These are phyloP conservation scores for Epistrophe grossulariae DNA, from an alignment of 2,888 invertebrate genomes.

Conservation along the genomic window DNA sequence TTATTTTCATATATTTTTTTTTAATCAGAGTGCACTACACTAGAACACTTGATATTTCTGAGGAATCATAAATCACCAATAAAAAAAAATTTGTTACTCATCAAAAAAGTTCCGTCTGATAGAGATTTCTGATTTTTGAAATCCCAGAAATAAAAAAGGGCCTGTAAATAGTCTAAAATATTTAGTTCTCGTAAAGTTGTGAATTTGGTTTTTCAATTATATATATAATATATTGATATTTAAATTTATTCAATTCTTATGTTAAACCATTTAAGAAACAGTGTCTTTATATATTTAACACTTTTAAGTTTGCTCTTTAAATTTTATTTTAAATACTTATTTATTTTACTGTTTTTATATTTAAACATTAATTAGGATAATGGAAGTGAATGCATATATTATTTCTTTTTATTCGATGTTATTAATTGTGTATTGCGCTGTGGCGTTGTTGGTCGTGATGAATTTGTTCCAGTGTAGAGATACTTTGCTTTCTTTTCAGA, in stretches of 20 bases:
- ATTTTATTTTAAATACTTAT: conserved; percentile 50
- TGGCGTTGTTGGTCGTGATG: conserved; percentile 93
- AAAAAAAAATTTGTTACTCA: background rate
- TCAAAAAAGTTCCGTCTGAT: background rate
- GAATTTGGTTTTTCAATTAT: conserved; percentile 23
- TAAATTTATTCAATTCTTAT: conserved; percentile 29
- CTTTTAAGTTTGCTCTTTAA: background rate
- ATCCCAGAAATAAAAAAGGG: background rate
- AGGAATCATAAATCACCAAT: background rate
- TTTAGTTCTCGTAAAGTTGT: conserved; percentile 43
- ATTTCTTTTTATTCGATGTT: conserved; percentile 84
- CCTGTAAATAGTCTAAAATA: conserved; percentile 5
- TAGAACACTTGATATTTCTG: conserved; percentile 3
- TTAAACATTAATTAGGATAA: conserved; percentile 80
- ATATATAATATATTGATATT: background rate
- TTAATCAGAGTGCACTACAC: conserved; percentile 5
- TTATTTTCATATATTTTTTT: conserved; percentile 6
- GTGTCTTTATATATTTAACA: conserved; percentile 3
- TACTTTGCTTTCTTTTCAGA: conserved; percentile 99
- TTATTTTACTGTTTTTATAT: conserved; percentile 58
- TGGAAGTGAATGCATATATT: conserved; percentile 84
- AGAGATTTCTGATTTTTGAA: background rate
- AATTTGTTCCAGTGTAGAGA: conserved; percentile 95
- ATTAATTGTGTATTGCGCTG: conserved; percentile 89
- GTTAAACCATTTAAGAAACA: conserved; percentile 18